These are phyloP conservation scores for Enchytraeus crypticus DNA, from an alignment of 2,888 invertebrate species.

Conservation along the genomic window DNA sequence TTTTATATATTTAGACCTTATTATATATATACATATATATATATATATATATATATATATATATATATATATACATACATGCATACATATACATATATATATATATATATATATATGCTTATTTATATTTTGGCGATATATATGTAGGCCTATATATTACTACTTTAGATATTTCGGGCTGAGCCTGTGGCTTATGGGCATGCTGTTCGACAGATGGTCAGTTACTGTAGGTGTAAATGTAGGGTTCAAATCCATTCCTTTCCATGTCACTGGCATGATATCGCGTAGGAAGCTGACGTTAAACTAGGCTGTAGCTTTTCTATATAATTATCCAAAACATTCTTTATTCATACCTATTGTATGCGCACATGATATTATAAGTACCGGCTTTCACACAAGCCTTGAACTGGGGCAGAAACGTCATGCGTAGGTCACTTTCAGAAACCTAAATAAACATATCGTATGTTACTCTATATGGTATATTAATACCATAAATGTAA, in stretches of 20 bases:
- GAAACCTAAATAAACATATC: slow-evolving; percentile 4
- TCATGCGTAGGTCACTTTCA: slow-evolving; percentile 34
- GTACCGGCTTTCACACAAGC: slow-evolving; percentile 40
- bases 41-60: neutral
- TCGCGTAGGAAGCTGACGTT: no score
- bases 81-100: neutral
- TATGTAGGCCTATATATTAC: no score
- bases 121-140: neutral
- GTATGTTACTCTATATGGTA: neutral
- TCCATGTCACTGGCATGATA: no score
- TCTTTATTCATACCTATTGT: no score
- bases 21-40: neutral
- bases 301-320: no score
- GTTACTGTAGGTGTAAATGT: no score
- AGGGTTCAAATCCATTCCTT: no score
- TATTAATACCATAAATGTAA: no score
- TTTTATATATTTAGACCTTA: neutral
- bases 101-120: neutral
- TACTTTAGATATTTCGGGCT: no score
- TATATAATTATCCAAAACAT: no score
- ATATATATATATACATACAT: neutral
- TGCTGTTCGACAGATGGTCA: no score
- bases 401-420: slow-evolving; percentile 40
- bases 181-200: no score
- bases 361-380: slow-evolving; percentile 45